Conservation (phyloP, 2,888 invertebrate genomes). For the Melinaea menophilus region DNA sequence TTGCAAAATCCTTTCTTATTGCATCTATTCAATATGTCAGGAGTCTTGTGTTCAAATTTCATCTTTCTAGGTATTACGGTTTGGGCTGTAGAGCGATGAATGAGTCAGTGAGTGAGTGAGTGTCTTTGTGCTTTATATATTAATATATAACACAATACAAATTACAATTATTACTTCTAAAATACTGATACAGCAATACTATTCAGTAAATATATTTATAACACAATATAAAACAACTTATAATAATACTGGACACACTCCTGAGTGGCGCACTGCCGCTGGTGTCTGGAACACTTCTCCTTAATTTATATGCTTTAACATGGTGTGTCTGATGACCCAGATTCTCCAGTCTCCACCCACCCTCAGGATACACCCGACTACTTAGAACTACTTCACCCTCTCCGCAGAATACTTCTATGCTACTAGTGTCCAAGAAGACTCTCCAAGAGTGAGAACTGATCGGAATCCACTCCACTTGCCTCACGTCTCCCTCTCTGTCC, state of each 20-base stretch:
- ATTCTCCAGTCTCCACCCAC: constrained; percentile 60
- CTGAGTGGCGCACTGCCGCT: not conserved
- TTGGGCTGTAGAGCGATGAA: too few species aligned
- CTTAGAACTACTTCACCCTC: constrained; percentile 71
- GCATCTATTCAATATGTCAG: too few species aligned
- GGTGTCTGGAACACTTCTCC: constrained; percentile 50
- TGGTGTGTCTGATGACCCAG: constrained; percentile 48
- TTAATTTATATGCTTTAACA: constrained; percentile 51
- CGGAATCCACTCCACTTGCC: constrained; percentile 64
- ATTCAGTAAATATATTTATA: too few species aligned
- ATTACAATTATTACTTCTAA: too few species aligned
- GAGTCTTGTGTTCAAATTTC: too few species aligned
- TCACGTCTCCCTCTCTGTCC: constrained; percentile 54
- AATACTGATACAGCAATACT: too few species aligned
- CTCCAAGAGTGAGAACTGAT: constrained; percentile 49
- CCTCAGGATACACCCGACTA: constrained; percentile 58
- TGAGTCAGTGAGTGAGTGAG: too few species aligned
- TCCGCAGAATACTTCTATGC: constrained; percentile 67
- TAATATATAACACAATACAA: too few species aligned
- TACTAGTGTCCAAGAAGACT: constrained; percentile 65
- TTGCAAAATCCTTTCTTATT: too few species aligned
- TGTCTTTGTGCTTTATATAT: too few species aligned
- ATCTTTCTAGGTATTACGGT: too few species aligned
- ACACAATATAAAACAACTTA: not conserved
- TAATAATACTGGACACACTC: not conserved